Conservation (phyloP, 2,113 vertebrate species). For the Trogon melanurus region DNA sequence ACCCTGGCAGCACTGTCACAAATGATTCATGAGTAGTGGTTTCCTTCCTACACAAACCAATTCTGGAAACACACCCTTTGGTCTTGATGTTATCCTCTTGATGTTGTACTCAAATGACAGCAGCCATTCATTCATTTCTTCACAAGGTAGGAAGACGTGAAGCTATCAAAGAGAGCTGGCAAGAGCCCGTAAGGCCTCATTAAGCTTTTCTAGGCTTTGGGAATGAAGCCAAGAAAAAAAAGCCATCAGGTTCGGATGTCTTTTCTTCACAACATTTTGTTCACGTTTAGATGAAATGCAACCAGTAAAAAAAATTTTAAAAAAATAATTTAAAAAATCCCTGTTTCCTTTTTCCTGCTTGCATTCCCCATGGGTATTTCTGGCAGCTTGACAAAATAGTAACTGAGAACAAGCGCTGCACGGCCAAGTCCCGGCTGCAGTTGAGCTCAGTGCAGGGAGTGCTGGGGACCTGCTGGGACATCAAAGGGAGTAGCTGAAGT, state of each 20-base stretch:
- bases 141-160: neutral
- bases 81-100: neutral
- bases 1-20: neutral
- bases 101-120: neutral
- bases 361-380: neutral
- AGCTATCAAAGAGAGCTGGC: conserved; percentile 1
- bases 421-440: neutral
- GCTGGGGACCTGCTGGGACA: neutral
- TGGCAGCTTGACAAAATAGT: conserved; percentile 51
- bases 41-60: neutral
- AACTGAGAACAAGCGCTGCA: conserved; percentile 17
- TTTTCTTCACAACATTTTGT: neutral
- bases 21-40: neutral
- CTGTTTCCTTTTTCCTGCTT: conserved; percentile 34
- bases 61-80: neutral
- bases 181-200: neutral
- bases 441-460: accelerated
- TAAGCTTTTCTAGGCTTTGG: neutral
- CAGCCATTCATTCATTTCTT: neutral
- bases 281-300: neutral
- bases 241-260: neutral
- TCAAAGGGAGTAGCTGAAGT: neutral
- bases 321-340: neutral
- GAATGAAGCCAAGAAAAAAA: conserved; percentile 29
- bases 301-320: neutral